These are phyloP conservation scores for Calycopis cecrops DNA, from an alignment of 1,140 invertebrate genomes.

Conservation along the genomic window DNA sequence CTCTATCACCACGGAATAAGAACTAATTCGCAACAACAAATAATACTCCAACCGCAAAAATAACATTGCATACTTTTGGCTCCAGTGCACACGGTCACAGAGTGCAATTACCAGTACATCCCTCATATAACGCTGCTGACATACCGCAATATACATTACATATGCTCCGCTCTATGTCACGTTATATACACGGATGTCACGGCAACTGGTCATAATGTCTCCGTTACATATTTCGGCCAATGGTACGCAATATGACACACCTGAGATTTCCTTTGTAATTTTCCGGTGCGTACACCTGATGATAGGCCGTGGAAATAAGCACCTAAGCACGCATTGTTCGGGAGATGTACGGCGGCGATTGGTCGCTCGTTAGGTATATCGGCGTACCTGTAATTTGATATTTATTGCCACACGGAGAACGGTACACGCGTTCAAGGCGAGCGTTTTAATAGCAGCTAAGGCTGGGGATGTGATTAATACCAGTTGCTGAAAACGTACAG, in stretches of 20 bases:
- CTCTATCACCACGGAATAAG: constrained; percentile 16
- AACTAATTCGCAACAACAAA: constrained; percentile 8
- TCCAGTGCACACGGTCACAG: constrained; percentile 29
- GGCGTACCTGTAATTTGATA: constrained; percentile 6
- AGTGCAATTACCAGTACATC: constrained; percentile 14
- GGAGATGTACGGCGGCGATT: constrained; percentile 29
- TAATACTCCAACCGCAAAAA: constrained; percentile 9
- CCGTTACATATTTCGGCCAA: constrained; percentile 30
- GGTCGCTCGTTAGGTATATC: constrained; percentile 15
- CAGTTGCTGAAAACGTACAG: too few relatives aligned
- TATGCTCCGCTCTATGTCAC: background rate
- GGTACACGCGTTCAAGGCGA: too few relatives aligned
- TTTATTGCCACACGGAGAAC: background rate
- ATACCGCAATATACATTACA: background rate
- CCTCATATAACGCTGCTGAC: background rate
- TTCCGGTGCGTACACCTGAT: constrained; percentile 56
- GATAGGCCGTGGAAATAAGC: constrained; percentile 52
- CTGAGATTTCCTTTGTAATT: constrained; percentile 55
- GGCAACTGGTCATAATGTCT: background rate
- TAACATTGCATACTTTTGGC: constrained; percentile 19
- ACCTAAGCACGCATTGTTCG: constrained; percentile 55
- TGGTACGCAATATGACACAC: constrained; percentile 34
- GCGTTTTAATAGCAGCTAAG: too few relatives aligned
- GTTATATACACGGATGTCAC: constrained; percentile 11
- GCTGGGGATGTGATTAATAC: too few relatives aligned